Evolutionary conservation across 2,888 invertebrate species (phyloP).

Genomic region (Macrophya annulata): DNA sequence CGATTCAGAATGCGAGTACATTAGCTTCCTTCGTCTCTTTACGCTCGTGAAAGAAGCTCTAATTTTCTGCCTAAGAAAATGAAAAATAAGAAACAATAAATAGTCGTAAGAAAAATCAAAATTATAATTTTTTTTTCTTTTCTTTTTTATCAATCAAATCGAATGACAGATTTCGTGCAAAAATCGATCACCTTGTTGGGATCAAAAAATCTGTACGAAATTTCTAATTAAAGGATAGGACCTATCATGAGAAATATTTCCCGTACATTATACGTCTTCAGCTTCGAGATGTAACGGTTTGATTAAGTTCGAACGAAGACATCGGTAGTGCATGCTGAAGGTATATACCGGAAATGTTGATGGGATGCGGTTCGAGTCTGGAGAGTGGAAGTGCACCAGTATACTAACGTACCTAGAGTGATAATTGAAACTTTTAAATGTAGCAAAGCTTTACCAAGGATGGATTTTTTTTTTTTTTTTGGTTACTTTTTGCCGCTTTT

Average conservation of each 20-base stretch:
- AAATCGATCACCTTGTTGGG: not conserved
- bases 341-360: constrained; percentile 53
- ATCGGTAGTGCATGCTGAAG: constrained; percentile 4
- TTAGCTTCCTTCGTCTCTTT: not conserved
- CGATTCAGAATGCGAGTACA: not conserved
- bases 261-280: not conserved
- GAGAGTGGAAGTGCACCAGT: constrained; percentile 13
- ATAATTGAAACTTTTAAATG: constrained; percentile 31
- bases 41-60: constrained; percentile 8
- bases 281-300: constrained; percentile 37
- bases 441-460: not conserved
- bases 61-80: not conserved
- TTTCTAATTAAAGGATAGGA: constrained; percentile 38
- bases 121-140: too few relatives aligned
- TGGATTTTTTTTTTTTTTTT: not conserved
- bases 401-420: not conserved
- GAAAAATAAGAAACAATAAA: not conserved
- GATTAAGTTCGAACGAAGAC: constrained; percentile 44
- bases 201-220: not conserved
- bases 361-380: constrained; percentile 57
- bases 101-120: not conserved
- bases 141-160: not conserved
- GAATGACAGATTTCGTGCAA: not conserved
- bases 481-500: not conserved
- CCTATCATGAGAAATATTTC: not conserved